Evolutionary conservation across 2,113 vertebrate species (phyloP), one percentile per base, ranked within the genome.

Genomic region (Labeo rohita): DNA sequence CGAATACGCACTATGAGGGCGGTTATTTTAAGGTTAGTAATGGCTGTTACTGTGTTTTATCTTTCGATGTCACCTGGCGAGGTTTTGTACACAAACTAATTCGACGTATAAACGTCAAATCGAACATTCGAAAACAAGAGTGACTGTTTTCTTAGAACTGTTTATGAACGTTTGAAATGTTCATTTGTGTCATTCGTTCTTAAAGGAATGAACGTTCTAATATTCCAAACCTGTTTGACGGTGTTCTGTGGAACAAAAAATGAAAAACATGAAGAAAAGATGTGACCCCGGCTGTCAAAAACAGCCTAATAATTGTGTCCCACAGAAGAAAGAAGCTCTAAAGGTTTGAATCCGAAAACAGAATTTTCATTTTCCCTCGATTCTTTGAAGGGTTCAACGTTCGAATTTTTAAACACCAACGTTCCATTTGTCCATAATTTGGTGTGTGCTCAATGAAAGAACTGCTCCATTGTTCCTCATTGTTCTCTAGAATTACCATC

Each of bases 1-100:
- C 98, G 36, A 97, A 98, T 91, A 98, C 98, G 66, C 96, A 97
- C 83, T 98, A 99, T 52, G 97, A 98, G 91, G 98, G 98, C 15
- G 98, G 98, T 0, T 98, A 99, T 92, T 99, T 99, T 90, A 98
- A 98, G 97, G 98, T 98, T 93, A 95, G 92, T 54, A 13, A 11
- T 11, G 39, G 10, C 43, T 47, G 4, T 39, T 39, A 0, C 18
- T 43, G 7, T 15, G 28, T 56, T 4, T 16, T 36, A 15, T 78
- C 3, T 78, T 36, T 52, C 2, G 8, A 59, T n/a, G 74, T 52
- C 4, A 50, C 13, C 15, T 72, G 18, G 11, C 16, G 9, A 45
- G 39, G 6, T 73, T 21, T 45, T 9, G 21, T 3, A 3, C 16
- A 9, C 8, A 2, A 5, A 13, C 21, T 74, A 13, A n/a, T 4